Conservation (phyloP, 2,797 vertebrate genomes). For the Antrozous pallidus region DNA sequence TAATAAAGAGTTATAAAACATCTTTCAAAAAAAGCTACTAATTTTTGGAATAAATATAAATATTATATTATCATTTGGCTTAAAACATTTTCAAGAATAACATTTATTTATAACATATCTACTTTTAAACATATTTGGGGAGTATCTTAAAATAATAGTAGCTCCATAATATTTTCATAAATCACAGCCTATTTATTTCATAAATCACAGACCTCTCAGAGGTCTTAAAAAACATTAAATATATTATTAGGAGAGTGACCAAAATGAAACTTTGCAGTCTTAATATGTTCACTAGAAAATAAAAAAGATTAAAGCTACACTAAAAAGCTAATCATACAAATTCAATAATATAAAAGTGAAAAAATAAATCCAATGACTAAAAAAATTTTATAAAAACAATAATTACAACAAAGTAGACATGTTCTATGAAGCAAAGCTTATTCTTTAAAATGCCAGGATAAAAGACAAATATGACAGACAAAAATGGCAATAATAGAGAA, state of each 20-base stretch:
- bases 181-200: not conserved
- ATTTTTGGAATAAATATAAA: not conserved
- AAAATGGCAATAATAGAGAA: not conserved
- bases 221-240: not conserved
- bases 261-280: not conserved
- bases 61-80: not conserved
- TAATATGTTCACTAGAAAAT: constrained; percentile 10
- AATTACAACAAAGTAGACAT: not conserved
- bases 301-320: not conserved
- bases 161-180: not conserved
- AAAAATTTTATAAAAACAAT: not conserved
- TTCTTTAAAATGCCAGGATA: constrained; percentile 1
- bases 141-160: not conserved
- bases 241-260: not conserved
- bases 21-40: not conserved
- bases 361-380: not conserved
- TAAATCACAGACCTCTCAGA: not conserved
- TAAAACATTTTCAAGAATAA: not conserved
- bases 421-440: not conserved
- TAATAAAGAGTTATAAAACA: not conserved
- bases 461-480: not conserved
- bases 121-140: not conserved
- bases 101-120: not conserved
- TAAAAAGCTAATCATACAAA: not conserved
- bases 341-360: not conserved